These are phyloP conservation scores for Centropristis striata DNA, from an alignment of 2,113 vertebrate genomes.

Conservation along the genomic window DNA sequence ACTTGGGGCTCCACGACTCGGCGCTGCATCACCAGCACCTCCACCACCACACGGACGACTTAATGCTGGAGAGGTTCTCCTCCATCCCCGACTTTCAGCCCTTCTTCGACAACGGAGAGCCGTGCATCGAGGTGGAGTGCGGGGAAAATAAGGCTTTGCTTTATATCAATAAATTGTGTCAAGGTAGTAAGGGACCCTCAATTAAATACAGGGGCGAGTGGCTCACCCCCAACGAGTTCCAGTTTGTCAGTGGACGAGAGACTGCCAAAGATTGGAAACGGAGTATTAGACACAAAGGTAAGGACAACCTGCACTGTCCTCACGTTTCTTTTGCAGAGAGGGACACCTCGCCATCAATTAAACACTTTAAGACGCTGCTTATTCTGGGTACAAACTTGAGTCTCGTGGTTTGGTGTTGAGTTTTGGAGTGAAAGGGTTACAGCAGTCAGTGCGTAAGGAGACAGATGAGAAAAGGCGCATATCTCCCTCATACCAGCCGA, in stretches of 20 bases:
- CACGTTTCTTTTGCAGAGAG: not conserved
- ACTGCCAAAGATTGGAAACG: constrained; percentile 99
- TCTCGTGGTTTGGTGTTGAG: constrained; percentile 50
- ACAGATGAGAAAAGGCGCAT: constrained; percentile 69
- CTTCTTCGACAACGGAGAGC: constrained; percentile 96
- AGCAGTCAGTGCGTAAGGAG: constrained; percentile 74
- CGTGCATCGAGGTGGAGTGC: constrained; percentile 98
- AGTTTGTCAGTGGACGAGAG: constrained; percentile 99
- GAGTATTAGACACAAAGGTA: constrained; percentile 98
- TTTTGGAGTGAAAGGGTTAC: constrained; percentile 84
- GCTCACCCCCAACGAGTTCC: constrained; percentile 98
- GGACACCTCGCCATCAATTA: constrained; percentile 1
- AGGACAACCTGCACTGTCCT: constrained; percentile 42
- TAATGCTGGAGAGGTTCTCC: constrained; percentile 93
- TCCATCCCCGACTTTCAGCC: constrained; percentile 96
- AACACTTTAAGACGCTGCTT: constrained; percentile 29
- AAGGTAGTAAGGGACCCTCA: constrained; percentile 97
- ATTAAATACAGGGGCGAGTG: constrained; percentile 98
- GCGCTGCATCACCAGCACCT: constrained; percentile 86
- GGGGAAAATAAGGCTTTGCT: constrained; percentile 97
- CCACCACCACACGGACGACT: constrained; percentile 91
- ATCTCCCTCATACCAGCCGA: constrained; percentile 52
- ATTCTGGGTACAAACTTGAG: constrained; percentile 45
- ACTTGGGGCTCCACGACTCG: constrained; percentile 90
- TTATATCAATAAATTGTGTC: constrained; percentile 97